Evolutionary conservation across 2,797 vertebrate genomes (phyloP), one percentile per base, ranked within the genome.

Genomic region (Champsocephalus esox): DNA sequence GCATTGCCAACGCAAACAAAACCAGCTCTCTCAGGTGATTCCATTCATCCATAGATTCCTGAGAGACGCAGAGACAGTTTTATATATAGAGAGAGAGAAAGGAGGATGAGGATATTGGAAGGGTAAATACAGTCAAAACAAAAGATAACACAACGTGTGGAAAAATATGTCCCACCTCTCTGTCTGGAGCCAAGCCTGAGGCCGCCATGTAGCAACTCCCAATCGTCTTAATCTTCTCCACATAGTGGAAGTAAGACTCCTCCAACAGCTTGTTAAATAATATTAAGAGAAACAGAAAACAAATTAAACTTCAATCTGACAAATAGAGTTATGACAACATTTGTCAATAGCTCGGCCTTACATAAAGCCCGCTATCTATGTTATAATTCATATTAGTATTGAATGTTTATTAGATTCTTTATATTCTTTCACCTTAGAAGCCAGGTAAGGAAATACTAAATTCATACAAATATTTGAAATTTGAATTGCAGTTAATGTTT

Each of bases 201-300:
- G 95, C 95, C 0, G 94, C 94, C 95, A 95, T 95, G 86, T 95
- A 96, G 77, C 94, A 95, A 81, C 95, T 95, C 50, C 94, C 95
- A 8, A 95, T 94, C 46, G 94, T 95, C 88, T 95, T 96, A 71
- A 96, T 96, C 83, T 95, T 96, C 91, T 96, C 95, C 81, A 96
- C 94, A 17, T 89, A 92, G 66, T 91, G 79, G 79, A 96, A 95
- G 70, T 94, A 95, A 0, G 93, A 92, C 80, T 95, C 95, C 68
- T 94, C 93, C 79, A 96, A 70, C 73, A 96, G 43, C 94, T 96
- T 81, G 43, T 12, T 32, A 66, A 43, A 52, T 51, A 66, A 52
- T 49, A 63, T 17, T 44, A 3, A 34, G 13, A 74, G 38, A 81
- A 5, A 57, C 58, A 68, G 38, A 55, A 1, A 46, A 34, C 32